phyloP scores from a whole-genome alignment of 2,888 invertebrate genomes.

The Lasioglossum morio region DNA sequence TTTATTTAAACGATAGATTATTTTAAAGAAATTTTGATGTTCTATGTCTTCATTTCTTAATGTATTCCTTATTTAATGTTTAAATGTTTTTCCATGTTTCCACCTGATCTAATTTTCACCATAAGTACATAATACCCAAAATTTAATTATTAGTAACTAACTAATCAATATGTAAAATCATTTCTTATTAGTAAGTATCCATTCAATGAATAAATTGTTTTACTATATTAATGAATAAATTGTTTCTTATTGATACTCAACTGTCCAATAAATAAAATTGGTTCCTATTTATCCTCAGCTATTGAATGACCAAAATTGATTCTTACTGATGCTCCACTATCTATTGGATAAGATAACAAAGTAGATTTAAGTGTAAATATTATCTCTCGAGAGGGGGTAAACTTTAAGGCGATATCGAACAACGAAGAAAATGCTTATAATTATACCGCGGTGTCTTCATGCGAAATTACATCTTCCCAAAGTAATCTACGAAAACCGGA shows the following conservation, averaged over 20 bases:
- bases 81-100: background rate
- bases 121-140: no score
- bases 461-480: background rate
- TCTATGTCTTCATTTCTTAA: no score
- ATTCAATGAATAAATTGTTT: no score
- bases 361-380: background rate
- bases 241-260: background rate
- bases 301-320: background rate
- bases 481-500: background rate
- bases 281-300: background rate
- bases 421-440: slow-evolving; percentile 10
- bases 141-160: no score
- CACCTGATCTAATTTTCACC: background rate
- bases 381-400: background rate
- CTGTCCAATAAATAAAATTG: background rate
- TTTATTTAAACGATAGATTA: background rate
- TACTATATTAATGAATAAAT: background rate
- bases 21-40: background rate
- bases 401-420: background rate
- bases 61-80: background rate
- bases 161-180: no score
- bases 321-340: background rate
- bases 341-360: background rate
- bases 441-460: background rate
- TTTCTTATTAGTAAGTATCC: no score